phyloP scores from a whole-genome alignment of 2,888 invertebrate genomes.

The Erebia epiphron region DNA sequence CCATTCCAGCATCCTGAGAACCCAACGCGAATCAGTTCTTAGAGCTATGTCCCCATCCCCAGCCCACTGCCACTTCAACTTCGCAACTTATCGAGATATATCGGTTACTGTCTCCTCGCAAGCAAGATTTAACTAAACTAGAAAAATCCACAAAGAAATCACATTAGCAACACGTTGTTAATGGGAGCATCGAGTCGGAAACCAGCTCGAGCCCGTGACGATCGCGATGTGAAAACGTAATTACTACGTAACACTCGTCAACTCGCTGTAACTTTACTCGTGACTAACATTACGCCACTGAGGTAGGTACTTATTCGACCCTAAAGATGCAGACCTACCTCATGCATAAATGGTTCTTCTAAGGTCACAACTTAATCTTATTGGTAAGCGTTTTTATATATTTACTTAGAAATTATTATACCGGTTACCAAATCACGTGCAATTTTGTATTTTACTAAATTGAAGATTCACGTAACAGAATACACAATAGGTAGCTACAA shows the following conservation, averaged over 20 bases:
- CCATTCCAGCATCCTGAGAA: too few relatives aligned
- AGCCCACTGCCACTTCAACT: too few relatives aligned
- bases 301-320: too few relatives aligned
- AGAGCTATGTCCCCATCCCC: too few relatives aligned
- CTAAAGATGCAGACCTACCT: too few relatives aligned
- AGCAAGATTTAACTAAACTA: not conserved
- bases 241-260: slow-evolving; percentile 40
- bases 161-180: slow-evolving; percentile 47
- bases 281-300: not conserved
- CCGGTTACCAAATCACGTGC: not conserved
- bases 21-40: too few relatives aligned
- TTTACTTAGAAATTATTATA: not conserved
- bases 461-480: not conserved
- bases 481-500: not conserved
- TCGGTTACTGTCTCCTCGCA: too few relatives aligned
- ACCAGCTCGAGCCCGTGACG: slow-evolving; percentile 55
- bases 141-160: slow-evolving; percentile 30
- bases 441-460: not conserved
- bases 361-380: not conserved
- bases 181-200: slow-evolving; percentile 61
- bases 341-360: too few relatives aligned
- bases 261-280: slow-evolving; percentile 3
- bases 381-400: not conserved
- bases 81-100: too few relatives aligned
- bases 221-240: slow-evolving; percentile 63